A percentile compares a stretch with the other conserved stretches of the same genome.
These are phyloP conservation scores for Mus caroli DNA, from an alignment of 2,797 vertebrate genomes.

Conservation along the genomic window DNA sequence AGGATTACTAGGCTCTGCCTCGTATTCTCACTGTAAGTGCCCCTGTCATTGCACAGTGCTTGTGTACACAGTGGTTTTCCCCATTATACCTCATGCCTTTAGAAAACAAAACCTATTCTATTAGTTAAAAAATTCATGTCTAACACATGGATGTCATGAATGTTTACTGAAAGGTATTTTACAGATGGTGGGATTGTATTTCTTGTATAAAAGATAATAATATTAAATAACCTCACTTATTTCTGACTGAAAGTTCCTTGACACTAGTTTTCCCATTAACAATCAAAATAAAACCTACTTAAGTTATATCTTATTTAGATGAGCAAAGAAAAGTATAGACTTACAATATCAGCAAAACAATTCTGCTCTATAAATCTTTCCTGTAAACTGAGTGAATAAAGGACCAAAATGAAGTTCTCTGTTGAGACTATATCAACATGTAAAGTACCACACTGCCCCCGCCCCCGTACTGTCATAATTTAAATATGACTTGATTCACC, in stretches of 20 bases:
- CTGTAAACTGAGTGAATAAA: conserved; percentile 26
- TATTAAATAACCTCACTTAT: background rate
- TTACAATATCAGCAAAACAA: conserved; percentile 33
- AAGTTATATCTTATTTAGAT: conserved; percentile 23
- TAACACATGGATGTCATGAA: background rate
- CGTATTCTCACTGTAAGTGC: background rate
- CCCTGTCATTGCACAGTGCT: conserved; percentile 29
- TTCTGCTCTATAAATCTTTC: background rate
- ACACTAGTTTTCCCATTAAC: conserved; percentile 40
- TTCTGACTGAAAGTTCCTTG: conserved; percentile 20
- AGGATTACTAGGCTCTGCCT: background rate
- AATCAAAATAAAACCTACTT: conserved; percentile 37
- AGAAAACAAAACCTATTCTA: conserved; percentile 57
- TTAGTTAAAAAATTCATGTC: conserved; percentile 40
- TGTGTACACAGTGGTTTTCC: conserved; percentile 14
- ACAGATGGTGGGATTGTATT: conserved; percentile 23
- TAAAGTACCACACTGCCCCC: background rate
- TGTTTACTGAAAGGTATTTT: conserved; percentile 1
- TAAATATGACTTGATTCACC: background rate
- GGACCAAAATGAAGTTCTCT: background rate
- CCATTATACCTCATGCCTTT: background rate
- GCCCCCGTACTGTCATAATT: conserved; percentile 5
- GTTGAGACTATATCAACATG: conserved; percentile 9
- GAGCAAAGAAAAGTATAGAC: conserved; percentile 1
- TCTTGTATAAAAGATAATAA: background rate